Base-by-base conservation (phyloP, 2,888 invertebrate species). In the Cylindroiulus punctatus region DNA sequence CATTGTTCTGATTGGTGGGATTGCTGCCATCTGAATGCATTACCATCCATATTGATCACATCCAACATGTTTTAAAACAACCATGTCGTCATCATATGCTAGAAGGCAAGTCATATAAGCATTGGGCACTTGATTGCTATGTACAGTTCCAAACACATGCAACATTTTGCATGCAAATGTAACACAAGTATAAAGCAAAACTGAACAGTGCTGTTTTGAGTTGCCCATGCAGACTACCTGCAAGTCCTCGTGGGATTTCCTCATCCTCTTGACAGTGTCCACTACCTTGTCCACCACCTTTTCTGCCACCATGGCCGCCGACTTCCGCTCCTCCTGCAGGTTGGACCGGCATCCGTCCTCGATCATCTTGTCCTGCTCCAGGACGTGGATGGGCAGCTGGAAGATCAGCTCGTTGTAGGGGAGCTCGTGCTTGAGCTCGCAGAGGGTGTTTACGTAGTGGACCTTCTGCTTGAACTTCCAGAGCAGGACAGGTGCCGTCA, bases 361-460 rank as follows among this genome's bases (percentile, higher is more conserved):
- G 3, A 81, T 19, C 81, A 81, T 30, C 36, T 81, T 81, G 81
- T 81, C 81, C 30, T 81, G 36, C 19, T 81, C 32, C 36, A 81
- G 36, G 30, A 81, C 36, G 81, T 81, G 30, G 17, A 81, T 36
- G 30, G 81, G 36, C 30, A 81, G 30, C 17, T 26, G 81, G 36
- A 81, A 81, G 32, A 36, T 17, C 17, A 81, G 30, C 36, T 81
- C 81, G 36, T 17, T 17, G 32, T 36, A 81, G 81, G 81, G 81
- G 3, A 81, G 81, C 19, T 81, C 32, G 4, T 81, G 22, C 81
- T 81, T 81, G 14, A 81, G 36, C 2, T 81, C 17, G 4, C 19
- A 7, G 4, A 81, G 30, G 19, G 81, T 81, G 36, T 81, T 81
- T 17, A 81, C 81, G 30, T 36, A 81, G 36, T 5, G 32, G 36